Evolutionary conservation across 2,113 vertebrate species (phyloP).

Genomic region (Todiramphus saurophagus): DNA sequence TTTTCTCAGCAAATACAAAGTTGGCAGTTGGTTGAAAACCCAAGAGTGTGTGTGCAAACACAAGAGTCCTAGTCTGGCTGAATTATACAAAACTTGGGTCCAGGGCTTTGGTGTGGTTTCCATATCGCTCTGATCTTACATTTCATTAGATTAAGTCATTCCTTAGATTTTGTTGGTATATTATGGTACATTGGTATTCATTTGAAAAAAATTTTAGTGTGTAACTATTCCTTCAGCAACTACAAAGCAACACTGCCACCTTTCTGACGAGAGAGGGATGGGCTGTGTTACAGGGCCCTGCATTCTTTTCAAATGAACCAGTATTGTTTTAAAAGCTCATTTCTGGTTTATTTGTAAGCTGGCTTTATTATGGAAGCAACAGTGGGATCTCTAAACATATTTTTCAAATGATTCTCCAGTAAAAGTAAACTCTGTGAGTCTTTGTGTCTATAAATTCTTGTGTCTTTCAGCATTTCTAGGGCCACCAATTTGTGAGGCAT

Average conservation of each 20-base stretch:
- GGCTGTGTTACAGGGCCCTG: background rate
- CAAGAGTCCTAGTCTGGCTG: constrained; percentile 47
- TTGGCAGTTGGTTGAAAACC: constrained; percentile 65
- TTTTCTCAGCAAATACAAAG: constrained; percentile 70
- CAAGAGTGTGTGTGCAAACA: constrained; percentile 34
- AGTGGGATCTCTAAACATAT: constrained; percentile 40
- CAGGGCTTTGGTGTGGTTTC: constrained; percentile 50
- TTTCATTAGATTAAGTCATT: constrained; percentile 63
- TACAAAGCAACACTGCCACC: constrained; percentile 92
- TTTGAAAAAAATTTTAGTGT: background rate
- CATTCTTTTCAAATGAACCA: constrained; percentile 54
- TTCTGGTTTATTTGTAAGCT: constrained; percentile 60
- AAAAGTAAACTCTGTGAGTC: constrained; percentile 40
- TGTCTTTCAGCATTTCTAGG: background rate
- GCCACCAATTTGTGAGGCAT: background rate
- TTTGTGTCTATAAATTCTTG: background rate
- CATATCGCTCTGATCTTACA: constrained; percentile 65
- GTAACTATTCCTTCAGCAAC: constrained; percentile 44
- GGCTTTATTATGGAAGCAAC: constrained; percentile 42
- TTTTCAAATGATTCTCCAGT: constrained; percentile 43
- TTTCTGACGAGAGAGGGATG: constrained; percentile 79
- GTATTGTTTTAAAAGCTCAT: constrained; percentile 10
- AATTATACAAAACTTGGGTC: constrained; percentile 41
- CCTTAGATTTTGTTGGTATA: constrained; percentile 56
- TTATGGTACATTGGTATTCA: constrained; percentile 41